Conservation (phyloP, 2,797 vertebrate species). For the Octomys mimax region DNA sequence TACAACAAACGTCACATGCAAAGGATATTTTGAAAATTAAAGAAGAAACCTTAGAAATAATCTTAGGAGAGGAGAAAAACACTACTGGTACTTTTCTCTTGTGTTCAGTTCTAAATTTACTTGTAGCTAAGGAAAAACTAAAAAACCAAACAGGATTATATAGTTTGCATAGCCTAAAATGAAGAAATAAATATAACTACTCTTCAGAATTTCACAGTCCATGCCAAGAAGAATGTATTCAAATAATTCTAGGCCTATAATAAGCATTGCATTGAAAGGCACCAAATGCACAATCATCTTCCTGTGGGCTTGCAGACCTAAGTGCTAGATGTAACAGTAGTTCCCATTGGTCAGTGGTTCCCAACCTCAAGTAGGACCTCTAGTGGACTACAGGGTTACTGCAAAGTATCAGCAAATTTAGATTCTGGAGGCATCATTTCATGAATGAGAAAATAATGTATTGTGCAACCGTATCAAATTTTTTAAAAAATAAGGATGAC, state of each 20-base stretch:
- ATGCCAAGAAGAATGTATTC: background rate
- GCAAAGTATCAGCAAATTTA: background rate
- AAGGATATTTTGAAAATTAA: background rate
- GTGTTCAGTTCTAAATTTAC: background rate
- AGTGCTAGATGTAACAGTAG: background rate
- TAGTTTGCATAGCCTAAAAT: background rate
- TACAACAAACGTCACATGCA: background rate
- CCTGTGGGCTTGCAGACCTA: background rate
- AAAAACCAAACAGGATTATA: background rate
- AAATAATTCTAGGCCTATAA: background rate
- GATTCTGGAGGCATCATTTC: background rate
- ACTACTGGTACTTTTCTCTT: background rate
- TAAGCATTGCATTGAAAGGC: background rate
- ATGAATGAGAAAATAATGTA: background rate
- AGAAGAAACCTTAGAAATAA: background rate
- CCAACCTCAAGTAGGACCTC: constrained; percentile 43
- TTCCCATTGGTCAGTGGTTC: background rate
- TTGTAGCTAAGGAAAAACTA: background rate
- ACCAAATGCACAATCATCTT: background rate
- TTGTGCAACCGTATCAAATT: background rate
- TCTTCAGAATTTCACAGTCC: background rate
- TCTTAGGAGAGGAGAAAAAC: background rate
- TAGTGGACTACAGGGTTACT: constrained; percentile 42
- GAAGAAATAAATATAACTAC: background rate
- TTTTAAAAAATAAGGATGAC: background rate